Base-by-base conservation (phyloP, 2,888 invertebrate genomes). In the Ethmia dodecea region DNA sequence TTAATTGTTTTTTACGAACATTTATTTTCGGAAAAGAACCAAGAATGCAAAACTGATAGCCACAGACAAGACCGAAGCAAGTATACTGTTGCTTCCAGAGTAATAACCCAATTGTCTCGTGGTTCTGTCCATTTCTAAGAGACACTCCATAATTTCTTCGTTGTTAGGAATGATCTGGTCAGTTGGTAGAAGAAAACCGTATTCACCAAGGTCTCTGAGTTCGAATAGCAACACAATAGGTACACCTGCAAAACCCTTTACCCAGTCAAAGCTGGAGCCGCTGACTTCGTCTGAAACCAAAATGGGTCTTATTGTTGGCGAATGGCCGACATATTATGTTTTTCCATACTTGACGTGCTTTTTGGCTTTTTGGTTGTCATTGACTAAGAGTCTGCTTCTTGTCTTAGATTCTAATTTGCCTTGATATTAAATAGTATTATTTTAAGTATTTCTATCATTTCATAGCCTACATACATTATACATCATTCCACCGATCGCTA, bases 221-320 rank as follows among this genome's bases (percentile, higher is more conserved):
- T 91, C 90, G 24, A 89, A 83, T 0, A 89, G 84, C 48, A 81
- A 87, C 0, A 87, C 67, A 33, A 89, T 84, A 0, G 88, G 88
- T 1, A 89, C 66, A 1, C 86, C 75, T 1, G 78, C 76, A 0
- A 63, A 71, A 0, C 84, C 88, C 49, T 89, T 87, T 0, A 84
- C 89, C 86, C 88, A 90, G 52, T 90, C 90, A 31, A 80, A 75
- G 34, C 79, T 80, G 4, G 75, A 67, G 0, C 87, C 87, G 6
- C 70, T 74, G 4, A 75, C 73, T 26, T 54, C 61, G 43, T 86
- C 84, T 86, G 60, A 20, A 52, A 64, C 32, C 15, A 6, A n/a
- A 11, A 31, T n/a, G n/a, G n/a, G n/a, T n/a, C n/a, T n/a, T n/a
- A n/a, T n/a, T n/a, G n/a, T n/a, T n/a, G n/a, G n/a, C n/a, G n/a